Evolutionary conservation across 2,888 invertebrate genomes (phyloP).

Genomic region (Spialia ferax): DNA sequence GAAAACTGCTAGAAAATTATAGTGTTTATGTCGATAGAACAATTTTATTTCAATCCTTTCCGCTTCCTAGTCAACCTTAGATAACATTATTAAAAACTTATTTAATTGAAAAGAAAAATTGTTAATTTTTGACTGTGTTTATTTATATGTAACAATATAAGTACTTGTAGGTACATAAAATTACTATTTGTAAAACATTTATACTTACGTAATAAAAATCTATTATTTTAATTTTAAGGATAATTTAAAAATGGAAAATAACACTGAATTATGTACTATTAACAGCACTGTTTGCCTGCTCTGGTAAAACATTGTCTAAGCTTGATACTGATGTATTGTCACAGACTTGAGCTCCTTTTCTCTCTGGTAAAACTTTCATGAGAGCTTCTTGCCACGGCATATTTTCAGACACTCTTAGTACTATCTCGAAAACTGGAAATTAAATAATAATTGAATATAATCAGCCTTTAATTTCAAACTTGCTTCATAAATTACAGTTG

Average conservation of each 20-base stretch:
- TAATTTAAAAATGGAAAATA: background rate
- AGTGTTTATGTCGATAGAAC: too few relatives aligned
- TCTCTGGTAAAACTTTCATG: constrained; percentile 91
- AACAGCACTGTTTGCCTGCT: constrained; percentile 50
- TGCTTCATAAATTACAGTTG: background rate
- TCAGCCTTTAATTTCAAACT: background rate
- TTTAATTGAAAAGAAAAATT: background rate
- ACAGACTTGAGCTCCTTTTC: constrained; percentile 89
- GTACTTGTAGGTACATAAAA: background rate
- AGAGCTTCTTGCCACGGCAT: constrained; percentile 93
- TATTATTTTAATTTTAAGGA: background rate
- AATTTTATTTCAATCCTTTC: background rate
- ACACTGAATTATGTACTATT: constrained; percentile 7
- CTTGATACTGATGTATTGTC: constrained; percentile 61
- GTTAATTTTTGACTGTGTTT: background rate
- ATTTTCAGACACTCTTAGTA: constrained; percentile 92
- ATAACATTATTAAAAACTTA: background rate
- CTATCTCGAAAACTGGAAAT: constrained; percentile 93
- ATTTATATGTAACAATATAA: background rate
- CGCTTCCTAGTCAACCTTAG: background rate
- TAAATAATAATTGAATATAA: constrained; percentile 56
- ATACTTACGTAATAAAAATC: background rate
- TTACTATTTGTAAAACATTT: background rate
- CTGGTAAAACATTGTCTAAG: constrained; percentile 57
- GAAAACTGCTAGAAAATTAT: too few relatives aligned